Conservation (phyloP, 2,888 invertebrate genomes). For the Coleophora deauratella region DNA sequence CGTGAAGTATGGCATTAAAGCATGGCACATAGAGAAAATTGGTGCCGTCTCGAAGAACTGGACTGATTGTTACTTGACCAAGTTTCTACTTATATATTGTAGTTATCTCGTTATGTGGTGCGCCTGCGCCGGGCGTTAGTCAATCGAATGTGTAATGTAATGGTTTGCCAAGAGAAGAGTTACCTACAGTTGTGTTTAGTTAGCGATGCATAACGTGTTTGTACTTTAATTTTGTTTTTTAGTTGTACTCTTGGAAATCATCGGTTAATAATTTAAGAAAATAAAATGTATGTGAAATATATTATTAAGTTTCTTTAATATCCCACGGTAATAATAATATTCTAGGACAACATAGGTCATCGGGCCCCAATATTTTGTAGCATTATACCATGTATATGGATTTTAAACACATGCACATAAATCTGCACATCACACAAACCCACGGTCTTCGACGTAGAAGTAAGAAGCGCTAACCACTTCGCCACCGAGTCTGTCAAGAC, state of each 20-base stretch:
- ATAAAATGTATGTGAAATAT: conserved; percentile 73
- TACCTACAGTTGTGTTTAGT: conserved; percentile 74
- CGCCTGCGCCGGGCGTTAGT: conserved; percentile 68
- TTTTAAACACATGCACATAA: too few relatives aligned
- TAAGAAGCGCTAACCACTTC: too few relatives aligned
- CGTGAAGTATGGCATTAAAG: too few relatives aligned
- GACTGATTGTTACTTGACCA: conserved; percentile 38
- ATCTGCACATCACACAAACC: too few relatives aligned
- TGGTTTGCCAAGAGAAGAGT: conserved; percentile 74
- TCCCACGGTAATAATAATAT: too few relatives aligned
- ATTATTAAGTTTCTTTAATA: conserved; percentile 25
- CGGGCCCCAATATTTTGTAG: too few relatives aligned
- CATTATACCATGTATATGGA: too few relatives aligned
- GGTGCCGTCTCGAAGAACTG: too few relatives aligned
- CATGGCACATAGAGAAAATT: too few relatives aligned
- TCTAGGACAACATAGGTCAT: too few relatives aligned
- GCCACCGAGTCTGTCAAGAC: too few relatives aligned
- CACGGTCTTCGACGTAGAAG: too few relatives aligned
- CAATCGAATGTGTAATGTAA: conserved; percentile 60
- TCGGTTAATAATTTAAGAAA: conserved; percentile 75
- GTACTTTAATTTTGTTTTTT: conserved; percentile 74
- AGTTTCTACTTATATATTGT: conserved; percentile 25
- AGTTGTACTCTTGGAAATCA: conserved; percentile 75
- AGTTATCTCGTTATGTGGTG: conserved; percentile 58
- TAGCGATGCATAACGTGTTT: conserved; percentile 74